phyloP scores from a whole-genome alignment of 2,888 invertebrate genomes.

The Lysandra coridon region DNA sequence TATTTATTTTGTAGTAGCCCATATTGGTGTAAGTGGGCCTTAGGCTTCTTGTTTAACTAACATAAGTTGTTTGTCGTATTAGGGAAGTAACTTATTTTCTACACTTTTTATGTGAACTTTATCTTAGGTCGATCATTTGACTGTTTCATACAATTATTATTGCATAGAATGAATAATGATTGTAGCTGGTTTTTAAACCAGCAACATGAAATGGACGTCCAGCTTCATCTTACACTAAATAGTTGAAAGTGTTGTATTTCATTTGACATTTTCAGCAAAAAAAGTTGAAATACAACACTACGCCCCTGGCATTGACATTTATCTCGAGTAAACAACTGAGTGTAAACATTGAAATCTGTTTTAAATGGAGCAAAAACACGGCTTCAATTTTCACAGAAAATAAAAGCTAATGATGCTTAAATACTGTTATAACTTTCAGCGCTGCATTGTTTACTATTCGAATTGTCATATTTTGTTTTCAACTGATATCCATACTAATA shows the following conservation, averaged over 20 bases:
- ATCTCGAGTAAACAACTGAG: neutral
- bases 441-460: neutral
- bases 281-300: neutral
- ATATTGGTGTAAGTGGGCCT: too few relatives aligned
- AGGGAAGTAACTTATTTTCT: neutral
- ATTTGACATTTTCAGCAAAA: neutral
- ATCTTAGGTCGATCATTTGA: too few relatives aligned
- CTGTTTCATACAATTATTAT: too few relatives aligned
- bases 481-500: too few relatives aligned
- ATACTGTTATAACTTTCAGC: neutral
- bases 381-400: neutral
- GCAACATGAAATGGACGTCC: too few relatives aligned
- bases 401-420: neutral
- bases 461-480: too few relatives aligned
- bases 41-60: neutral
- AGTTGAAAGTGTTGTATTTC: neutral
- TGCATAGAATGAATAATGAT: too few relatives aligned
- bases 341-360: conserved; percentile 1
- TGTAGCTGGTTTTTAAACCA: too few relatives aligned
- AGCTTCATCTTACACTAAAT: neutral
- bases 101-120: too few relatives aligned
- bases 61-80: neutral
- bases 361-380: neutral
- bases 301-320: neutral
- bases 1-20: too few relatives aligned